phyloP scores from a whole-genome alignment of 2,888 invertebrate genomes.

The Eupsilia transversa region DNA sequence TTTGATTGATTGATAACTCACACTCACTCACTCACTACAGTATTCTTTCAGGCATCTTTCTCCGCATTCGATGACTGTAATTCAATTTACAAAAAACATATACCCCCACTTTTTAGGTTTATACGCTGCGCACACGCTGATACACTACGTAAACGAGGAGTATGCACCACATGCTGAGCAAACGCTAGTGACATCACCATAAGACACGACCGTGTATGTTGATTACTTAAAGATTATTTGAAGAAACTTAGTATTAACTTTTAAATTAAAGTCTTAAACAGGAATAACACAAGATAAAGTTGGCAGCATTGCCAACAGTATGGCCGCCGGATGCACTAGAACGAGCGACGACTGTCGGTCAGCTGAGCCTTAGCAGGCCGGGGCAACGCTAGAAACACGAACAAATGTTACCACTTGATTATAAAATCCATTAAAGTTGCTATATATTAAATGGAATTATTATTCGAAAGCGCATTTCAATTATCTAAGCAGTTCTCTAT shows the following conservation, averaged over 20 bases:
- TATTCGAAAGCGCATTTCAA: constrained; percentile 8
- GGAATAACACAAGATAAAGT: constrained; percentile 36
- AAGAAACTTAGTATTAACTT: constrained; percentile 16
- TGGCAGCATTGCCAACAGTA: constrained; percentile 35
- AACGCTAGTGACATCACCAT: constrained; percentile 31
- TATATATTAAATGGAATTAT: constrained; percentile 11
- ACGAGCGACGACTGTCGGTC: constrained; percentile 38
- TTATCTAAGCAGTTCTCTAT: background rate
- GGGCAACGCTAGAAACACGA: constrained; percentile 57
- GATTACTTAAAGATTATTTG: constrained; percentile 2
- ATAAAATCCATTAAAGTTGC: background rate
- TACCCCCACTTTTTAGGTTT: background rate
- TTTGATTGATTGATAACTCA: too few species aligned
- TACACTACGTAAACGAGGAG: background rate
- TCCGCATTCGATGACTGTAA: too few species aligned
- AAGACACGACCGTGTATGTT: constrained; percentile 14
- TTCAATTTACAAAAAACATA: background rate
- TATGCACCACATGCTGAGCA: background rate
- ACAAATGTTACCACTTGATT: constrained; percentile 31
- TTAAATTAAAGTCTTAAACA: constrained; percentile 50
- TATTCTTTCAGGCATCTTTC: background rate
- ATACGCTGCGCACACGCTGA: background rate
- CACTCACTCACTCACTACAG: too few species aligned
- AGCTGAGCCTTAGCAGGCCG: constrained; percentile 38
- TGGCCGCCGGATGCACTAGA: constrained; percentile 47